These are phyloP conservation scores for Coluber constrictor DNA, from an alignment of 2,797 vertebrate species.

Conservation along the genomic window DNA sequence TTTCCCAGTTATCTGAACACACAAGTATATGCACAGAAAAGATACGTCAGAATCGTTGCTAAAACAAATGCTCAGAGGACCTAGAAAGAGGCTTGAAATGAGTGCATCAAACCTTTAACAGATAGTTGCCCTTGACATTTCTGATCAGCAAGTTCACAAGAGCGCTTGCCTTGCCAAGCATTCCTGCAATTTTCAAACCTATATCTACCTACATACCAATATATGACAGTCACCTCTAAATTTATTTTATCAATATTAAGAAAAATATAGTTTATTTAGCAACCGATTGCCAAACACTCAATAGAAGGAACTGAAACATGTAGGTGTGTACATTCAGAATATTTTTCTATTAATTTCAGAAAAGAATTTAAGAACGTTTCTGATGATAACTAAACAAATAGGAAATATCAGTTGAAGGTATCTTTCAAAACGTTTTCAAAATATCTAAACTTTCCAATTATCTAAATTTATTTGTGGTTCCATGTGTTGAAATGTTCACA, in stretches of 20 bases:
- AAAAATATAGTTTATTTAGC: background rate
- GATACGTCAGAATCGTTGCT: background rate
- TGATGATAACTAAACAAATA: constrained; percentile 1
- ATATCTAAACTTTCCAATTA: background rate
- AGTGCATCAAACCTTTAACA: background rate
- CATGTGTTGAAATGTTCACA: background rate
- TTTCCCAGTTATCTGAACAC: background rate
- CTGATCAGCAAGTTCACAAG: background rate
- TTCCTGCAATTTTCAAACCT: background rate
- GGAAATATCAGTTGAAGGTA: background rate
- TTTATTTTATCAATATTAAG: background rate
- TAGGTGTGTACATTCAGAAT: background rate
- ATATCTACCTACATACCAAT: background rate
- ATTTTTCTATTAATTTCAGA: background rate
- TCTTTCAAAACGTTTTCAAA: background rate
- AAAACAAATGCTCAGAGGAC: background rate
- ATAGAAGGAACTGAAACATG: background rate
- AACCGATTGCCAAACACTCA: background rate
- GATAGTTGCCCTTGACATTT: background rate
- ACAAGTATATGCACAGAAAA: background rate
- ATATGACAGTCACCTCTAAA: background rate
- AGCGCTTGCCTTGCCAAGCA: background rate
- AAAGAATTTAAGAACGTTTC: background rate
- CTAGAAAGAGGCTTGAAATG: background rate
- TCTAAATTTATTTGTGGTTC: background rate